phyloP scores from a whole-genome alignment of 1,140 invertebrate species.

The Luehdorfia chinensis region DNA sequence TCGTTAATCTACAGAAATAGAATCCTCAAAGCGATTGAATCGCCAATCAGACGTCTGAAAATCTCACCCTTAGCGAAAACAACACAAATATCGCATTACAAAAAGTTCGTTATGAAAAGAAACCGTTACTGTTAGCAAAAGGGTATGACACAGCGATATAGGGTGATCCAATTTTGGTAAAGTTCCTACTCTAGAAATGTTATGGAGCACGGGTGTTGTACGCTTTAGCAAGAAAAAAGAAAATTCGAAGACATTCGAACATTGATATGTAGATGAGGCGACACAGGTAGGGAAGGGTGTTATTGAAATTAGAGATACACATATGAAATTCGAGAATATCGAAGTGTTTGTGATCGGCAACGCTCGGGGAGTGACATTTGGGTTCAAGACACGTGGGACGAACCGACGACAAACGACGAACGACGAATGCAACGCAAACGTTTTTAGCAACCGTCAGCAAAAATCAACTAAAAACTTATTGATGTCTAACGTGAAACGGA shows the following conservation, averaged over 20 bases:
- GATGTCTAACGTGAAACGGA: too few relatives aligned
- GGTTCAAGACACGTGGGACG: slow-evolving; percentile 38
- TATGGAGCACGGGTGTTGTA: slow-evolving; percentile 66
- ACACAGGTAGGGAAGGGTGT: slow-evolving; percentile 64
- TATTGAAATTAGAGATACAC: slow-evolving; percentile 74
- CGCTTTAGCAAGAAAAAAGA: slow-evolving; percentile 66
- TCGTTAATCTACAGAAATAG: slow-evolving; percentile 28
- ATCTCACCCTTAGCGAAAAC: slow-evolving; percentile 64
- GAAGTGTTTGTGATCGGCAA: slow-evolving; percentile 39
- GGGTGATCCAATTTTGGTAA: slow-evolving; percentile 66
- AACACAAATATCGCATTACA: slow-evolving; percentile 69
- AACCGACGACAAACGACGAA: too few relatives aligned
- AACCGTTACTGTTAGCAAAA: slow-evolving; percentile 68
- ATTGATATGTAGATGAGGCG: slow-evolving; percentile 73
- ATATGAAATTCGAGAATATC: slow-evolving; percentile 61
- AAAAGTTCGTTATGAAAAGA: slow-evolving; percentile 71
- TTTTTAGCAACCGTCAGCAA: slow-evolving; percentile 12
- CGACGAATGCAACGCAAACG: slow-evolving; percentile 14
- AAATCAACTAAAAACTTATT: too few relatives aligned
- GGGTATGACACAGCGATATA: slow-evolving; percentile 57
- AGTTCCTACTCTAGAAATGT: slow-evolving; percentile 58
- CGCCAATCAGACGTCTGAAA: slow-evolving; percentile 46
- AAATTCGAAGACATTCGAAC: slow-evolving; percentile 59
- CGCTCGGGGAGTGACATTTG: slow-evolving; percentile 22
- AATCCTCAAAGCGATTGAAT: slow-evolving; percentile 33